These are phyloP conservation scores for Mesocentrotus franciscanus DNA, from an alignment of 53 echinoderm and acorn worm genomes.

Conservation along the genomic window DNA sequence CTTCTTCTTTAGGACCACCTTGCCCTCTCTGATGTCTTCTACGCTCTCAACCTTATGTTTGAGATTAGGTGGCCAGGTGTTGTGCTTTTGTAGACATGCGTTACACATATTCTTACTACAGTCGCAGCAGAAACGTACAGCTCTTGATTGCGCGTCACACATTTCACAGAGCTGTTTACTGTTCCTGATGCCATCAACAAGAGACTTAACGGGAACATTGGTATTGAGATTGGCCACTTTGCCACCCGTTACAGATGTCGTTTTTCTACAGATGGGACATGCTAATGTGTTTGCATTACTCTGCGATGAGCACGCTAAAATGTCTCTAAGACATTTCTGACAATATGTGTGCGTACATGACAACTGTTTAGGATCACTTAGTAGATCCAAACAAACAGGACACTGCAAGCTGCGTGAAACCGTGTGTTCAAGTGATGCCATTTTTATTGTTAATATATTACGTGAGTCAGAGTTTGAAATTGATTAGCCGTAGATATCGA, in stretches of 20 bases:
- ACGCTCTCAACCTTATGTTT: background rate
- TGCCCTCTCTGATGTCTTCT: background rate
- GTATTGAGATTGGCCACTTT: background rate
- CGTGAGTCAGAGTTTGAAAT: too few species aligned
- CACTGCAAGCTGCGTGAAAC: background rate
- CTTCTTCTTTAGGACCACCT: background rate
- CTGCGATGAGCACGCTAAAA: background rate
- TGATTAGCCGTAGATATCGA: too few species aligned
- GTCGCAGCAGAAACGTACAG: background rate
- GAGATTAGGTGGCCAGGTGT: background rate
- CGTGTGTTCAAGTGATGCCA: too few species aligned
- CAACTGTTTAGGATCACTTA: slow-evolving; percentile 10
- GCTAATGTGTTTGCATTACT: too few species aligned
- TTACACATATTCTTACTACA: slow-evolving; percentile 22
- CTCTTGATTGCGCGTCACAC: background rate
- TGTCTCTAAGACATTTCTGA: background rate
- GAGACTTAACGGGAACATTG: background rate
- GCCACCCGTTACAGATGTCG: background rate
- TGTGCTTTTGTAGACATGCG: background rate
- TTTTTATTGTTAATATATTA: too few species aligned
- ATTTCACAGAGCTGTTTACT: background rate
- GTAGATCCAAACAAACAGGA: too few species aligned
- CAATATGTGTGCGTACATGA: slow-evolving; percentile 13
- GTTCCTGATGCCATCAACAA: background rate
- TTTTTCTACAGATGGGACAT: background rate